Evolutionary conservation across 2,888 invertebrate genomes (phyloP).

Genomic region (Parasteatoda lunata): DNA sequence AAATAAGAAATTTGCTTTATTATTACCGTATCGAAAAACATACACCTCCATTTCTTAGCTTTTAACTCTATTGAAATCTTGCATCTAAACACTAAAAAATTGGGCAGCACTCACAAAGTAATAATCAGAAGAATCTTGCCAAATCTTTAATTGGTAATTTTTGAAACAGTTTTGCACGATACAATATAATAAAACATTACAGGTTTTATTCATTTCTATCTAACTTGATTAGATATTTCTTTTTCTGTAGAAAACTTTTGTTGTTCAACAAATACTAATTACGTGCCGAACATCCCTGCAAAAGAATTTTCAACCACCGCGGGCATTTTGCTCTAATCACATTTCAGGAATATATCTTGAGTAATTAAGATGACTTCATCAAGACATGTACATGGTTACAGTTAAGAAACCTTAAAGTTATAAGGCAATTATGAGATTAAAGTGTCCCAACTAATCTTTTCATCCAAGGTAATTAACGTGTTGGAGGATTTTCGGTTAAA

Average conservation of each 20-base stretch:
- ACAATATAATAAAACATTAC: too few species aligned
- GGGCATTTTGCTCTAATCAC: not conserved
- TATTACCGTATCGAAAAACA: too few species aligned
- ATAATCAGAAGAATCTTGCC: too few species aligned
- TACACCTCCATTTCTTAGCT: too few species aligned
- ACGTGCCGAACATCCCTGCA: not conserved
- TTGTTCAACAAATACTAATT: not conserved
- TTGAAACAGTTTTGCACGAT: too few species aligned
- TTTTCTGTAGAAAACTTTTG: not conserved
- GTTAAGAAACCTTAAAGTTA: conserved; percentile 3
- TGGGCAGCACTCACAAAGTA: too few species aligned
- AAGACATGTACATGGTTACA: conserved; percentile 3
- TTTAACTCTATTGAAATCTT: too few species aligned
- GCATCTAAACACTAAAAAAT: too few species aligned
- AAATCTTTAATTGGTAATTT: too few species aligned
- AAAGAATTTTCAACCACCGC: not conserved
- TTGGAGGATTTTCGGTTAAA: not conserved
- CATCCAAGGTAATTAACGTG: conserved; percentile 1
- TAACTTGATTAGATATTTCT: too few species aligned
- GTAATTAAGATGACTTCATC: not conserved
- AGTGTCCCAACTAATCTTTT: conserved; percentile 16
- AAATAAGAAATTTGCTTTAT: too few species aligned
- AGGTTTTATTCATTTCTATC: too few species aligned
- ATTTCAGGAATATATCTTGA: not conserved
- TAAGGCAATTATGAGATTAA: conserved; percentile 30